Base-by-base conservation (phyloP, 2,888 invertebrate species). In the Ganaspis brasiliensis region DNA sequence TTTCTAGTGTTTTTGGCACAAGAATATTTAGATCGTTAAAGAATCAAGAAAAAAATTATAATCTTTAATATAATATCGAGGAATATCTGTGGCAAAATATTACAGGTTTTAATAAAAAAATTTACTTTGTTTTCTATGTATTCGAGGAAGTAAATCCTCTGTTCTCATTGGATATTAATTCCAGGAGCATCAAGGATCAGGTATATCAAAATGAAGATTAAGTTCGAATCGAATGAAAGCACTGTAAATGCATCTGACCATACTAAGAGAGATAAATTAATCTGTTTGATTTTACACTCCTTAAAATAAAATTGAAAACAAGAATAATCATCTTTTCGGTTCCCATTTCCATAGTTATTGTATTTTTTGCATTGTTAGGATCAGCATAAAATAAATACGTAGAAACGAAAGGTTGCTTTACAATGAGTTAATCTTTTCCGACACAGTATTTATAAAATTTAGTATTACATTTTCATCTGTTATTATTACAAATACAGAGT, bases 221-320 rank as follows among this genome's bases (percentile, higher is more conserved):
- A 45, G 21, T 9, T 40, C 12, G 14, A 45, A 40, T 40, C 21
- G 21, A 45, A 31, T n/a, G 26, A 8, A 19, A 40, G 21, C 9
- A 40, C 24, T 40, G 37, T 45, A 40, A 19, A 37, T 9, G 37
- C n/a, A 35, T 37, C 40, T 63, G 63, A 40, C 14, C 24, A 37
- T 40, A 24, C 52, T 19, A 8, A 63, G 24, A 19, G n/a, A 63
- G 21, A 40, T 40, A 63, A 63, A 63, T 40, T 63, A 63, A 40
- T 19, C 35, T 24, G 12, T 40, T 10, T 61, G 40, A 40, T 63
- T 63, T 40, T 63, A 21, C 21, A 40, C 63, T 63, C 40, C 24
- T 21, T 21, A 63, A n/a, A 63, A 63, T 45, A 24, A 63, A 63
- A 63, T 63, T 14, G 24, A 63, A 40, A 24, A 14, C 21, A 37